Conservation (phyloP, 2,113 vertebrate species). For the Gorsachius goisagi region DNA sequence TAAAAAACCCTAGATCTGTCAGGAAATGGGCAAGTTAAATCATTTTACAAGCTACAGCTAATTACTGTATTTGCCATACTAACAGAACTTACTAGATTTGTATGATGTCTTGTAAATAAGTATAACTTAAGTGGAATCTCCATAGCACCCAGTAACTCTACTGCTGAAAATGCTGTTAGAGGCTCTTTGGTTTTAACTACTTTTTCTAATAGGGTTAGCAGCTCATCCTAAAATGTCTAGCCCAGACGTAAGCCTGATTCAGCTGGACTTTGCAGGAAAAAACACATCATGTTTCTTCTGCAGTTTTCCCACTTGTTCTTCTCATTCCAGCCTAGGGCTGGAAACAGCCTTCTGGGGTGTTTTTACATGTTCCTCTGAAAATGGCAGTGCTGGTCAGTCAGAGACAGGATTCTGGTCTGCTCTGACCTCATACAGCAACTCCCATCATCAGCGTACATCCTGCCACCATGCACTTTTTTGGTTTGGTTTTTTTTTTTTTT, state of each 20-base stretch:
- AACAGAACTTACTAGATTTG: slow-evolving; percentile 26
- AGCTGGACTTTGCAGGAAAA: background rate
- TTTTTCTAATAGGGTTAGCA: background rate
- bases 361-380: background rate
- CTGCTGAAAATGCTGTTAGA: background rate
- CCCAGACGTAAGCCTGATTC: background rate
- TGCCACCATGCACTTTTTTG: slow-evolving; percentile 4
- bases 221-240: background rate
- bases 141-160: background rate
- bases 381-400: background rate
- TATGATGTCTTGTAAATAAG: slow-evolving; percentile 53
- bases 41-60: slow-evolving; percentile 24
- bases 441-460: background rate
- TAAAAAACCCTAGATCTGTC: background rate
- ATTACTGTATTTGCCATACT: slow-evolving; percentile 41
- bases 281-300: background rate
- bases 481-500: too few species aligned
- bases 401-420: background rate
- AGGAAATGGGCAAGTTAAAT: background rate
- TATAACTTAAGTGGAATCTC: slow-evolving; percentile 47
- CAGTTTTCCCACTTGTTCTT: background rate
- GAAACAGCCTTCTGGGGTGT: background rate
- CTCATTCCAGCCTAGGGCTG: background rate
- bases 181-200: background rate
- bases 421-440: background rate